Conservation (phyloP, 2,113 vertebrate genomes). For the Capra hircus region DNA sequence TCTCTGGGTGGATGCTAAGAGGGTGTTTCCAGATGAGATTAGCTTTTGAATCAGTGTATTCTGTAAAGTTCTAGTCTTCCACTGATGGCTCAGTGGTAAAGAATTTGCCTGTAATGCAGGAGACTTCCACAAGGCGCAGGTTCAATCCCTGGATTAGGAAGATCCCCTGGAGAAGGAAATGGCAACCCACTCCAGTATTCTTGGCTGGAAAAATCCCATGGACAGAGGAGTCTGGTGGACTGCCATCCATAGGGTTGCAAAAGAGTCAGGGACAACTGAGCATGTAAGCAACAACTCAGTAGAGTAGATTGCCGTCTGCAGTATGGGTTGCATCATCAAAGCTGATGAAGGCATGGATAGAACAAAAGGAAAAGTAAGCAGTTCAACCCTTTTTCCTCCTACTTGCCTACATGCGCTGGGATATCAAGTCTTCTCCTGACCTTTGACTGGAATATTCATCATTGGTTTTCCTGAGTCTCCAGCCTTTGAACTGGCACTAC, state of each 20-base stretch:
- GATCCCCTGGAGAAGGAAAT: neutral
- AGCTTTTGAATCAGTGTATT: neutral
- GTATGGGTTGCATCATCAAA: neutral
- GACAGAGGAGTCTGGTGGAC: neutral
- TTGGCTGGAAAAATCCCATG: neutral
- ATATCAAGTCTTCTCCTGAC: neutral
- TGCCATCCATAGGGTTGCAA: neutral
- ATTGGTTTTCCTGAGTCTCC: neutral
- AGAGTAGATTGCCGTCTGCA: neutral
- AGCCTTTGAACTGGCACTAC: neutral
- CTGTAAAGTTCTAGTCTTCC: neutral
- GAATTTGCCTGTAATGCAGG: neutral
- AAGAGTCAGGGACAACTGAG: neutral
- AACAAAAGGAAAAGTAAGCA: neutral
- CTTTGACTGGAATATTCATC: neutral
- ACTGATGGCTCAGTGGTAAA: neutral
- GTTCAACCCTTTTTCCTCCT: neutral
- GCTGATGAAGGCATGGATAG: neutral
- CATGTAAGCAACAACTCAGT: neutral
- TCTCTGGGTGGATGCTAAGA: neutral
- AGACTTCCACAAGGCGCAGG: neutral
- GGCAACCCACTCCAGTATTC: neutral
- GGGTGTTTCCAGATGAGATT: neutral
- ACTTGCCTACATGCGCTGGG: neutral
- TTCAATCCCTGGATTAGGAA: neutral